Evolutionary conservation across 2,113 vertebrate genomes (phyloP).

Genomic region (Sitta europaea): DNA sequence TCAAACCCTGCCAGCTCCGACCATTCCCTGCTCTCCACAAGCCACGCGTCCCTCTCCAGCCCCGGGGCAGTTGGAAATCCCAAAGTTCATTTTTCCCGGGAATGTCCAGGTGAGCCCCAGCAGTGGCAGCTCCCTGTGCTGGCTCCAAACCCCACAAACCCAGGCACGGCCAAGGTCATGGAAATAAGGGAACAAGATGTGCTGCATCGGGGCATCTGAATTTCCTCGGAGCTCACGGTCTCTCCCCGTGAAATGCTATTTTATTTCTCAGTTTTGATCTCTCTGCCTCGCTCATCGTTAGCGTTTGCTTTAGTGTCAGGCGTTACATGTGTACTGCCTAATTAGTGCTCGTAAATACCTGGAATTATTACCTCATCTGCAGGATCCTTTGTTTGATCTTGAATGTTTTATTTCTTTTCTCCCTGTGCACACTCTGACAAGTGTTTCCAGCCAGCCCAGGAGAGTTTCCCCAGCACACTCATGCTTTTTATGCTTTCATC

Average conservation of each 20-base stretch:
- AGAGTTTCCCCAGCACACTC: not conserved
- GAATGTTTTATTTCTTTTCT: not conserved
- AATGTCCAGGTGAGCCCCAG: not conserved
- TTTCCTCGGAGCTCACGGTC: not conserved
- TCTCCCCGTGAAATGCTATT: not conserved
- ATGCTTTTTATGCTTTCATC: slow-evolving; percentile 1
- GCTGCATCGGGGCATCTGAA: not conserved
- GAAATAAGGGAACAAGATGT: not conserved
- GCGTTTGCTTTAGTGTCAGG: not conserved
- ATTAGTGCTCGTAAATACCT: not conserved
- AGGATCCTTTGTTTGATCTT: slow-evolving; percentile 4
- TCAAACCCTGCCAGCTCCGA: accelerated
- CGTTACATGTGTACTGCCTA: not conserved
- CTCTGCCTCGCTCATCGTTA: not conserved
- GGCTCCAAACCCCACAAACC: not conserved
- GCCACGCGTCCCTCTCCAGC: accelerated
- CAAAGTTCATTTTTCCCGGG: not conserved
- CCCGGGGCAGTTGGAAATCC: not conserved
- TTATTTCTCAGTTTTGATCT: not conserved
- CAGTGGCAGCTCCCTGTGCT: not conserved
- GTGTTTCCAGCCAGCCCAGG: not conserved
- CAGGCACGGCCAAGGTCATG: accelerated
- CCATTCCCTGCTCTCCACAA: not conserved
- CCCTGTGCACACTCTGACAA: not conserved
- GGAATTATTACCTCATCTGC: not conserved